Conservation (phyloP, 1,140 invertebrate species). For the Drosophila yakuba region DNA sequence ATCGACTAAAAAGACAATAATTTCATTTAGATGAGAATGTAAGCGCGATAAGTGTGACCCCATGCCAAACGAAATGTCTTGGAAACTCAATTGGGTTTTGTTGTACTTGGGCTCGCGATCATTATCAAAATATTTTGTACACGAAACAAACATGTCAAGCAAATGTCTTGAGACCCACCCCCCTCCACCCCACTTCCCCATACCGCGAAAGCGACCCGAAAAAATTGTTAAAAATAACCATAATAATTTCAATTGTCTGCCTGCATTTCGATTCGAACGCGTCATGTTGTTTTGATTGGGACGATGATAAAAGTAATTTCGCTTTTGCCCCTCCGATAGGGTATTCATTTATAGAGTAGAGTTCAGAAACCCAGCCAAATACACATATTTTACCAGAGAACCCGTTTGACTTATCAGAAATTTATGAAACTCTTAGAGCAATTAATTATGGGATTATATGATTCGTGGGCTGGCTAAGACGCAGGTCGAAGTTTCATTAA, state of each 20-base stretch:
- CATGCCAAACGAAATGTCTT: conserved; percentile 28
- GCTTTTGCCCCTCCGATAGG: conserved; percentile 26
- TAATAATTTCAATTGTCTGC: conserved; percentile 76
- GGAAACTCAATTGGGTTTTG: conserved; percentile 65
- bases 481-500: neutral
- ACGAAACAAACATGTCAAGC: conserved; percentile 79
- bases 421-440: conserved; percentile 23
- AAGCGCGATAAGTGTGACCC: conserved; percentile 59
- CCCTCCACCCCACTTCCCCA: neutral
- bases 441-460: conserved; percentile 35
- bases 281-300: conserved; percentile 74
- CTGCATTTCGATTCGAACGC: conserved; percentile 57
- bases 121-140: conserved; percentile 80
- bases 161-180: conserved; percentile 55
- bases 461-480: conserved; percentile 5
- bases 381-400: conserved; percentile 7
- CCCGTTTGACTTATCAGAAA: conserved; percentile 56
- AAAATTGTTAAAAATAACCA: conserved; percentile 69
- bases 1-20: conserved; percentile 50
- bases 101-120: conserved; percentile 60
- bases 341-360: conserved; percentile 43
- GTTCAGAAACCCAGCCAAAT: conserved; percentile 1
- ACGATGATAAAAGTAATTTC: conserved; percentile 55
- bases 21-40: conserved; percentile 72
- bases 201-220: conserved; percentile 28